Base-by-base conservation (phyloP, 1,140 invertebrate genomes). In the Lineus longissimus region DNA sequence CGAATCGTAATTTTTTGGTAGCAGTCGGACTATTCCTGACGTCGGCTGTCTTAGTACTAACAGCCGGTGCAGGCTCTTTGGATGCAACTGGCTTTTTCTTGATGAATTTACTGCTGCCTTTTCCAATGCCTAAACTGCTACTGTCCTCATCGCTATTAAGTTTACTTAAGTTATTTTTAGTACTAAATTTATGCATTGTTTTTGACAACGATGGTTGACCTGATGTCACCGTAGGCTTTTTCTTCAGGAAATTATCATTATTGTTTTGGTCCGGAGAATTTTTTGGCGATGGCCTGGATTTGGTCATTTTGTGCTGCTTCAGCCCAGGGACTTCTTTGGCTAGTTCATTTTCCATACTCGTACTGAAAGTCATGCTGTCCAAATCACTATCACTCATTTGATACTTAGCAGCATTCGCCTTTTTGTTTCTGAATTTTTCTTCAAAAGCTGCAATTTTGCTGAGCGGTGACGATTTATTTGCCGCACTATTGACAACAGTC, bases 31-130 rank as follows among this genome's bases (percentile, higher is more conserved):
- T 15, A 25, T 2, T 60, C 55, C 29, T 36, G 43, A 19, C 25
- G 40, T 29, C 57, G 30, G n/a, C 47, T 29, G 29, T 33, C 40
- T 19, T 51, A 55, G 11, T 43, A 57, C n/a, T n/a, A 61, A 1
- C 64, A 54, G 22, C n/a, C 23, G 47, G 25, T 29, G n/a, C 23
- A 15, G 31, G 7, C 31, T 31, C 23, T 25, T 55, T 23, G 17
- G 40, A 27, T 27, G 29, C 19, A 30, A 33, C 40, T 30, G 66
- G 22, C 55, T 70, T 72, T 60, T 74, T 74, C 64, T 64, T 64
- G 2, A 74, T 55, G 63, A 76, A 76, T 57, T 70, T 71, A n/a
- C 55, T 59, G 15, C 67, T 65, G 63, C 70, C 71, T 58, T 64
- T 67, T 11, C 73, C 73, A 41, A 74, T 60, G 4, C 25, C 25